Percentiles rank a stretch among this genome's conserved stretches.
These are phyloP conservation scores for Hydrophis major DNA, from an alignment of 2,797 vertebrate species.

Conservation along the genomic window DNA sequence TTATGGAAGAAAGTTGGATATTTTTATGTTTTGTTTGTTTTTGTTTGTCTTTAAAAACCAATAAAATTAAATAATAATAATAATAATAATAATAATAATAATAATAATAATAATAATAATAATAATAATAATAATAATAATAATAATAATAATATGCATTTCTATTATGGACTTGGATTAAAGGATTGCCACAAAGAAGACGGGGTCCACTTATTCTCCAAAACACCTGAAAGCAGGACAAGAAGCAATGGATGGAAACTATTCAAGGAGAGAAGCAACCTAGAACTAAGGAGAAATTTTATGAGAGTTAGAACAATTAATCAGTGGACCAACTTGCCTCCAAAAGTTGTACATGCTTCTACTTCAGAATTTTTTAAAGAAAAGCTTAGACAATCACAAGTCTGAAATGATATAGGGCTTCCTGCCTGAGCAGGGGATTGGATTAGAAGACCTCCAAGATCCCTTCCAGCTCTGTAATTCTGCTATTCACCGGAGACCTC, in stretches of 20 bases:
- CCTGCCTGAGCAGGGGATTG: background rate
- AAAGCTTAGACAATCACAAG: background rate
- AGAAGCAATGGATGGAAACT: background rate
- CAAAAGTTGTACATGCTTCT: background rate
- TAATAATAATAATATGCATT: background rate
- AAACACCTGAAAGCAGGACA: background rate
- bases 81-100: background rate
- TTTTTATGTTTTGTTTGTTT: no score
- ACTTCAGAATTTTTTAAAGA: background rate
- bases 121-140: no score
- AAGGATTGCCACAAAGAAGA: background rate
- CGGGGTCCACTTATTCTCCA: background rate
- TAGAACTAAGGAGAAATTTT: background rate
- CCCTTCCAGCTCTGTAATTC: background rate
- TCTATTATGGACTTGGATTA: background rate
- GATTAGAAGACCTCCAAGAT: background rate
- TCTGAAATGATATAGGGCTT: background rate
- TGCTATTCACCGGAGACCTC: background rate
- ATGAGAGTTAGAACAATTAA: background rate
- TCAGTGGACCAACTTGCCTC: background rate
- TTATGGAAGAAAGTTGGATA: no score
- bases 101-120: no score
- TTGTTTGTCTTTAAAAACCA: no score
- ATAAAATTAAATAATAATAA: no score
- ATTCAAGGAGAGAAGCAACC: background rate